Percentiles rank a stretch among this genome's conserved stretches.
Conservation (phyloP, 2,113 vertebrate genomes). For the Castor canadensis region DNA sequence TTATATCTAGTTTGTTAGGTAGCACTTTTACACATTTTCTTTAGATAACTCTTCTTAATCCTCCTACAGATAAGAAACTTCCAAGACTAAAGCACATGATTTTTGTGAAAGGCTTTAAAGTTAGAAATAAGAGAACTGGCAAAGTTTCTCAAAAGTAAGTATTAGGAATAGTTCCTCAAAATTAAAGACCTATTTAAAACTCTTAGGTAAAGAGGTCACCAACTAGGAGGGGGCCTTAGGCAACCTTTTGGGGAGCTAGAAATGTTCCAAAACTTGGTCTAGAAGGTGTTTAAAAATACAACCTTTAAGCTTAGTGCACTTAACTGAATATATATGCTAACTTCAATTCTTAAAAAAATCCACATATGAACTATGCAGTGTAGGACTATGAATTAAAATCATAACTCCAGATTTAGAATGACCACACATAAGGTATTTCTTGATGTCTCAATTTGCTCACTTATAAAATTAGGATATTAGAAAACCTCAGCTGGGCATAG, state of each 20-base stretch:
- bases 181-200: conserved; percentile 26
- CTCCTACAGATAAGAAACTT: neutral
- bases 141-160: neutral
- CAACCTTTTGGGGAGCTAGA: neutral
- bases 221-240: neutral
- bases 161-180: neutral
- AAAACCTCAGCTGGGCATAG: neutral
- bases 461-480: conserved; percentile 17
- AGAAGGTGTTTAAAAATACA: neutral
- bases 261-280: neutral
- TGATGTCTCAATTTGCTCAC: neutral
- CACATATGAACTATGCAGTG: neutral
- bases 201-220: neutral
- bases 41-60: conserved; percentile 20
- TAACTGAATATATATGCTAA: neutral
- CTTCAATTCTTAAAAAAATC: neutral
- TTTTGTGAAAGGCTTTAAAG: conserved; percentile 15
- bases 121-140: conserved; percentile 13
- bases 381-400: conserved; percentile 6
- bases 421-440: neutral
- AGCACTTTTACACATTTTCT: conserved; percentile 39
- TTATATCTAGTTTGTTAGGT: conserved; percentile 15
- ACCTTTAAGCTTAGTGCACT: neutral
- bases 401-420: neutral
- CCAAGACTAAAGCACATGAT: neutral